Conservation (phyloP, 2,113 vertebrate genomes). For the Callaeas wilsoni region DNA sequence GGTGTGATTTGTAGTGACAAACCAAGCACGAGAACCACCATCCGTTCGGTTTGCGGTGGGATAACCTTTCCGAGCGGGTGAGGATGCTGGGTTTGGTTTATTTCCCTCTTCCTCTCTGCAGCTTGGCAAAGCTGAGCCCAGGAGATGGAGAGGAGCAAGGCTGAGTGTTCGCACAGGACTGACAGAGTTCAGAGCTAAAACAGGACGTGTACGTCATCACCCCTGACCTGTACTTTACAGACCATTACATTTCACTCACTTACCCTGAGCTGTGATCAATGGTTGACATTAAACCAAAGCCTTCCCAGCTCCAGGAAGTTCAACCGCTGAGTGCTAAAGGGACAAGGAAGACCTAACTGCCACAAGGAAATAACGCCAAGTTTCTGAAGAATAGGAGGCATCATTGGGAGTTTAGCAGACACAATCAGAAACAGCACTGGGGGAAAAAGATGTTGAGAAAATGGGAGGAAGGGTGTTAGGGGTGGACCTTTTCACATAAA, state of each 20-base stretch:
- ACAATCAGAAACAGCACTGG: neutral
- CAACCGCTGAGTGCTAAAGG: accelerated
- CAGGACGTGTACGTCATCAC: neutral
- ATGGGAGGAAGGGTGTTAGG: neutral
- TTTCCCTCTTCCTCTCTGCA: neutral
- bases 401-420: accelerated
- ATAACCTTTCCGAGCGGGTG: neutral
- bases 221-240: neutral
- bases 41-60: neutral
- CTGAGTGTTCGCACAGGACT: neutral
- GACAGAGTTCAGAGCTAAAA: neutral
- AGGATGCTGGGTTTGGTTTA: neutral
- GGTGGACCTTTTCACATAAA: neutral
- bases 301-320: neutral
- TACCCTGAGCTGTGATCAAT: neutral
- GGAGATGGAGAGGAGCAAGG: neutral
- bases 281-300: neutral
- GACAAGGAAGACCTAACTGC: neutral
- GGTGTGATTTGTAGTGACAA: neutral
- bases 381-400: neutral
- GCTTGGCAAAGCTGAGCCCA: neutral
- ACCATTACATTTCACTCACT: neutral
- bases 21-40: neutral
- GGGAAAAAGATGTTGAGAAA: neutral
- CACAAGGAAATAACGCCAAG: neutral